Evolutionary conservation across 2,797 vertebrate species (phyloP).

Genomic region (Gephyroberyx darwinii): DNA sequence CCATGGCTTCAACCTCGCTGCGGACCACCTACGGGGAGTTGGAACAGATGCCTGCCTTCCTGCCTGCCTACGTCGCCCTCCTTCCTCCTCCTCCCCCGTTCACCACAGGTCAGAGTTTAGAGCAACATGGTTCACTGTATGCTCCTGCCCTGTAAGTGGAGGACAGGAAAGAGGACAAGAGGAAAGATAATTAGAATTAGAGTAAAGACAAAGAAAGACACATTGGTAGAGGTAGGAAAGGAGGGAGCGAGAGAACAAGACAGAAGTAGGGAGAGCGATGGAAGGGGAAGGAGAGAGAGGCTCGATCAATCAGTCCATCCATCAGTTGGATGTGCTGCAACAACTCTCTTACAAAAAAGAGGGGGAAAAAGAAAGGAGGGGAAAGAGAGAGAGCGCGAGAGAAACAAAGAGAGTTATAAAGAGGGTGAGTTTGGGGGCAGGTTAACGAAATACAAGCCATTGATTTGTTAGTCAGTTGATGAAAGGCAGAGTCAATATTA

Average conservation of each 20-base stretch:
- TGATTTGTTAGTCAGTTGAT: conserved; percentile 65
- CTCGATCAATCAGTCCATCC: conserved; percentile 57
- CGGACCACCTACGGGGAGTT: conserved; percentile 50
- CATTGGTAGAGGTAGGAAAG: conserved; percentile 7
- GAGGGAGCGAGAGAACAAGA: conserved; percentile 48
- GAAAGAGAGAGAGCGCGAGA: conserved; percentile 51
- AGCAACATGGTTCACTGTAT: conserved; percentile 71
- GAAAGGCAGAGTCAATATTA: conserved; percentile 61
- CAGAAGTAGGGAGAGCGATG: conserved; percentile 1
- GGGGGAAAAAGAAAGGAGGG: conserved; percentile 31
- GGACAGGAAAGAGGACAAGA: conserved; percentile 19
- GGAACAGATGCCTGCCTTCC: conserved; percentile 45
- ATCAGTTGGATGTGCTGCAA: conserved; percentile 57
- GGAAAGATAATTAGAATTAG: conserved; percentile 22
- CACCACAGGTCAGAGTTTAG: conserved; percentile 67
- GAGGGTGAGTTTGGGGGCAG: conserved; percentile 32
- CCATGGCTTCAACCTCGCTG: conserved; percentile 83
- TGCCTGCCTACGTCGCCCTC: conserved; percentile 34
- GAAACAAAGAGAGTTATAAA: conserved; percentile 40
- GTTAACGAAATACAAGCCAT: conserved; percentile 70
- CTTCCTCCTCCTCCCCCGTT: conserved; percentile 61
- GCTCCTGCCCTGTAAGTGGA: conserved; percentile 59
- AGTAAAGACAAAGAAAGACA: background rate
- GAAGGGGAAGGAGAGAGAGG: conserved; percentile 43
- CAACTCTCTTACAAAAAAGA: conserved; percentile 59